Conservation (phyloP, 2,888 invertebrate species). For the Lamellibrachia columna region DNA sequence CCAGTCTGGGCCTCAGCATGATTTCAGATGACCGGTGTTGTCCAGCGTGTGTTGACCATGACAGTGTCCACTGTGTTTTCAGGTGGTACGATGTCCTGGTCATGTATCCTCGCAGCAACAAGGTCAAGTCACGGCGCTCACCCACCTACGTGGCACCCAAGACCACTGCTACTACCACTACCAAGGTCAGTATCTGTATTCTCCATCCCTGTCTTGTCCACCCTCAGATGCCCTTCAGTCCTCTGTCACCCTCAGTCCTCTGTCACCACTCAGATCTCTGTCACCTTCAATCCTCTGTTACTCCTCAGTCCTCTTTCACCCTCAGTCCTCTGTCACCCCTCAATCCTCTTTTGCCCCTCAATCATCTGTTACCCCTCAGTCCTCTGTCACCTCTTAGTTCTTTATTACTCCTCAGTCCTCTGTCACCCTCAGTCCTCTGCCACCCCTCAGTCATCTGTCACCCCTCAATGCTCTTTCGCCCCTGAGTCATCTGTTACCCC, state of each 20-base stretch:
- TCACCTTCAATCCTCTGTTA: no score
- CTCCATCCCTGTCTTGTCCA: background rate
- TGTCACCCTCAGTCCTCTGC: background rate
- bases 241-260: background rate
- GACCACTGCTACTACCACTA: slow-evolving; percentile 6
- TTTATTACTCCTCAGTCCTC: background rate
- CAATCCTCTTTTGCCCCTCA: background rate
- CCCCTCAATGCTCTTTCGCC: background rate
- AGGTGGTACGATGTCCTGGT: slow-evolving; percentile 86
- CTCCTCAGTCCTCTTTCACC: no score
- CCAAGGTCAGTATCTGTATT: background rate
- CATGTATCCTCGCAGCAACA: slow-evolving; percentile 72
- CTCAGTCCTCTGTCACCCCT: background rate
- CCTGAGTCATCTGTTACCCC: background rate
- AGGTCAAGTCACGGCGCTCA: slow-evolving; percentile 42
- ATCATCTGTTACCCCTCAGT: background rate
- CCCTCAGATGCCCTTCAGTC: background rate
- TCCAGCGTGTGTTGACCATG: no score
- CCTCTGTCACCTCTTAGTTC: background rate
- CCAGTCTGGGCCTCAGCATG: no score
- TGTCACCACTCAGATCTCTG: background rate
- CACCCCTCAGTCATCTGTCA: background rate
- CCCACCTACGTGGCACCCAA: background rate
- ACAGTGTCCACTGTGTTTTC: slow-evolving; percentile 25
- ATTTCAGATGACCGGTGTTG: no score